phyloP scores from a whole-genome alignment of 37 sponge, comb jelly and placozoan species.

The Bolinopsis microptera region DNA sequence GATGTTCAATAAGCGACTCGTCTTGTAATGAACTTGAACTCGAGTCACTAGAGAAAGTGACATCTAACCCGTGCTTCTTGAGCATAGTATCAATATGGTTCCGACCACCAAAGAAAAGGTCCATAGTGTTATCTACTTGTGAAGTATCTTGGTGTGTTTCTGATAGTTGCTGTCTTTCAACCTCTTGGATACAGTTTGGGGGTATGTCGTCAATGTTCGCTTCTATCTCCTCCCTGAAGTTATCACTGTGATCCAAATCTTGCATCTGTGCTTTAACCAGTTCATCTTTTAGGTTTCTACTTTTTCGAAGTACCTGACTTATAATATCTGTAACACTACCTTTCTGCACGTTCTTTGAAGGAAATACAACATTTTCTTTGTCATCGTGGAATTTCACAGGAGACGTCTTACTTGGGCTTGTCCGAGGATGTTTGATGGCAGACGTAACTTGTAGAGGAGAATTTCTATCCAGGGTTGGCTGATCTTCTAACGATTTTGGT shows the following conservation, averaged over 20 bases:
- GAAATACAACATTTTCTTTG: slow-evolving; percentile 11
- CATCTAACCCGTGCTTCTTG: slow-evolving; percentile 56
- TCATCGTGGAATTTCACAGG: neutral
- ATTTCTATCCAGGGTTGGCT: neutral
- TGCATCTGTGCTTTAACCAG: slow-evolving; percentile 7
- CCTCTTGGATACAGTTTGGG: slow-evolving; percentile 19
- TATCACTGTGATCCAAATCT: neutral
- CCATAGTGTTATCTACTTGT: slow-evolving; percentile 36
- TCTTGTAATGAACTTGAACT: slow-evolving; percentile 41
- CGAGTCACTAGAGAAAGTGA: slow-evolving; percentile 24
- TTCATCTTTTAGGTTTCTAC: neutral
- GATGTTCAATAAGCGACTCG: slow-evolving; percentile 47
- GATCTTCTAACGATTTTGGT: neutral
- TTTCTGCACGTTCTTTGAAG: neutral
- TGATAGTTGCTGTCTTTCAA: neutral
- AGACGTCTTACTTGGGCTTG: neutral
- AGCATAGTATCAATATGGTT: slow-evolving; percentile 3
- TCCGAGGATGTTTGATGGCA: neutral
- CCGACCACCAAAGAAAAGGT: slow-evolving; percentile 28
- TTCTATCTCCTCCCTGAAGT: neutral
- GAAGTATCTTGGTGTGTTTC: neutral
- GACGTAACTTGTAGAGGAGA: neutral
- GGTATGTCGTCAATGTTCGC: slow-evolving; percentile 4
- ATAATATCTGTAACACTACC: neutral
- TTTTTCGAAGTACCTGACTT: slow-evolving; percentile 21